A percentile compares a stretch with the other conserved stretches of the same genome.
These are phyloP conservation scores for Zophobas morio DNA, from an alignment of 1,140 invertebrate genomes.

Conservation along the genomic window DNA sequence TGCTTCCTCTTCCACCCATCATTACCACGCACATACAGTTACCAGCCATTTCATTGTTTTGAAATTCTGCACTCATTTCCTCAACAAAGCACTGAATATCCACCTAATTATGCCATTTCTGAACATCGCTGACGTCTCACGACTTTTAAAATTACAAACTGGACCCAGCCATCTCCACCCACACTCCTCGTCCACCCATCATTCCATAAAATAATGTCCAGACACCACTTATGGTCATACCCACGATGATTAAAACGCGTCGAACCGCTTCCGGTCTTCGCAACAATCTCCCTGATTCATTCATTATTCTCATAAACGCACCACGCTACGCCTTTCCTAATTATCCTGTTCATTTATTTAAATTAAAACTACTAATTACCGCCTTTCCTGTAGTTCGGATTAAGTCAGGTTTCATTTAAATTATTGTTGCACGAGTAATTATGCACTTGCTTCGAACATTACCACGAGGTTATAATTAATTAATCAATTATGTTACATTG, in stretches of 20 bases:
- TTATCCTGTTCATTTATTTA: constrained; percentile 46
- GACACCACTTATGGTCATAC: constrained; percentile 41
- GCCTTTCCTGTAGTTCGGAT: constrained; percentile 21
- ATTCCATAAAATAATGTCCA: constrained; percentile 10
- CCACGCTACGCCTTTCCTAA: constrained; percentile 44
- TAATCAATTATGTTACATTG: not conserved
- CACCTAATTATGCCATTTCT: too few relatives aligned
- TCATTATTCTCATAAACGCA: constrained; percentile 50
- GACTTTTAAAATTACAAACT: too few relatives aligned
- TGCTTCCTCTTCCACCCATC: too few relatives aligned
- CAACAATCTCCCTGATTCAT: constrained; percentile 44
- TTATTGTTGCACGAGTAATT: constrained; percentile 10
- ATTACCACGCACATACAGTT: too few relatives aligned
- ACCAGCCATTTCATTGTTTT: too few relatives aligned
- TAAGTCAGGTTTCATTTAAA: constrained; percentile 9
- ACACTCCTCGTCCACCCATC: too few relatives aligned
- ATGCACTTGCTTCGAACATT: not conserved
- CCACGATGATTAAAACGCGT: constrained; percentile 49
- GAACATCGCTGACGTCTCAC: too few relatives aligned
- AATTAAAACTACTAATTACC: constrained; percentile 44
- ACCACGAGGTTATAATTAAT: not conserved
- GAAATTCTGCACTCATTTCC: too few relatives aligned
- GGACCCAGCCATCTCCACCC: too few relatives aligned
- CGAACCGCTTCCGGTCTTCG: constrained; percentile 40
- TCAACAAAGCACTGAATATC: too few relatives aligned